Conservation (phyloP, 2,888 invertebrate species). For the Physocephala rufipes region DNA sequence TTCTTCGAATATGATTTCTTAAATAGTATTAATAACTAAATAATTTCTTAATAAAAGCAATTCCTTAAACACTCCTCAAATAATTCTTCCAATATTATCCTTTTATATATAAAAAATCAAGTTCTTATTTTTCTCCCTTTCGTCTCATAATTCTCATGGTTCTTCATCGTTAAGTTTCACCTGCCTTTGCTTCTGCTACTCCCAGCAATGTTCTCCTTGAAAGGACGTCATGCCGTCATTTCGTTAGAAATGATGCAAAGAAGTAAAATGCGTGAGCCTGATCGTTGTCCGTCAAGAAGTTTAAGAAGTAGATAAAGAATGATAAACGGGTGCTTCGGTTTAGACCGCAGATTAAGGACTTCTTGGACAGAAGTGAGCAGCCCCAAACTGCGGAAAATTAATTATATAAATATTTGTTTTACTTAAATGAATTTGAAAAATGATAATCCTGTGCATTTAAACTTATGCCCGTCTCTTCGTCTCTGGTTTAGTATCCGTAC, state of each 20-base stretch:
- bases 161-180: not conserved
- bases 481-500: not conserved
- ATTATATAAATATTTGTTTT: conserved; percentile 42
- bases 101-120: too few species aligned
- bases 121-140: too few species aligned
- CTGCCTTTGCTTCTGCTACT: not conserved
- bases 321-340: conserved; percentile 28
- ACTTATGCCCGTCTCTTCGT: too few species aligned
- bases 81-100: too few species aligned
- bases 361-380: too few species aligned
- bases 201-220: too few species aligned
- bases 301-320: not conserved
- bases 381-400: conserved; percentile 28
- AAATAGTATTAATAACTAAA: too few species aligned
- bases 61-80: too few species aligned
- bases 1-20: too few species aligned
- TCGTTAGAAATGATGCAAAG: conserved; percentile 32
- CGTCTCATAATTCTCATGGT: too few species aligned
- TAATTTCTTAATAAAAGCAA: too few species aligned
- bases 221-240: conserved; percentile 42
- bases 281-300: not conserved
- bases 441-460: conserved; percentile 13
- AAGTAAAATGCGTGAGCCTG: conserved; percentile 8
- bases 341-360: conserved; percentile 5
- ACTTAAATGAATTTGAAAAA: conserved; percentile 33